Evolutionary conservation across 2,888 invertebrate genomes (phyloP).

Genomic region (Macrophya annulata): DNA sequence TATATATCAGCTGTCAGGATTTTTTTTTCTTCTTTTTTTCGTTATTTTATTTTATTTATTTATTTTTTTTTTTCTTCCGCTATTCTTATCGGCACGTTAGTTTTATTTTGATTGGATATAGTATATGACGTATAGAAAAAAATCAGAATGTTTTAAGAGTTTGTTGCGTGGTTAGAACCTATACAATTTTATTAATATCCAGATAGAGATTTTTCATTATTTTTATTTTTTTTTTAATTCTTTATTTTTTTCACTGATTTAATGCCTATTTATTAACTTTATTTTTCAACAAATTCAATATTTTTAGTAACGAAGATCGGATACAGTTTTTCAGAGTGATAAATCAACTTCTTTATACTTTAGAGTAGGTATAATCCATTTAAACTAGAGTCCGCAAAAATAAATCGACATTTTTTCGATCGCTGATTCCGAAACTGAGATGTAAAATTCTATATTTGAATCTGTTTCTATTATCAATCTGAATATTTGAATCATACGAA

Average conservation of each 20-base stretch:
- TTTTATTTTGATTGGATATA: constrained; percentile 32
- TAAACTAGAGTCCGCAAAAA: too few relatives aligned
- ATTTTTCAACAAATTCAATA: not conserved
- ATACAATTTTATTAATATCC: not conserved
- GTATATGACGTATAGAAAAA: not conserved
- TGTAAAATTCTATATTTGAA: not conserved
- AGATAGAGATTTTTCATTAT: not conserved
- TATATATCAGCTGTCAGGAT: not conserved
- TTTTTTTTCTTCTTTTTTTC: not conserved
- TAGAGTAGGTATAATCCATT: too few relatives aligned
- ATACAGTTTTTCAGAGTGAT: not conserved
- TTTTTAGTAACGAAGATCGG: not conserved
- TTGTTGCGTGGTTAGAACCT: not conserved
- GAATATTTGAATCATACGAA: not conserved
- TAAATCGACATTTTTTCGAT: too few relatives aligned
- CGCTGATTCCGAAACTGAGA: not conserved
- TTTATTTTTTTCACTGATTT: not conserved
- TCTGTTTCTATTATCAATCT: not conserved
- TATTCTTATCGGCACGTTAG: constrained; percentile 25
- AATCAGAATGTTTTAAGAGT: not conserved
- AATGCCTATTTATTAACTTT: not conserved
- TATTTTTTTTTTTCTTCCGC: not conserved
- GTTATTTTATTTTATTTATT: too few relatives aligned
- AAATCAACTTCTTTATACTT: too few relatives aligned
- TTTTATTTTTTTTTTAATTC: too few relatives aligned